Percentiles rank a stretch among this genome's conserved stretches.
Evolutionary conservation across 2,888 invertebrate species (phyloP).

Genomic region (Drosophila leonis): DNA sequence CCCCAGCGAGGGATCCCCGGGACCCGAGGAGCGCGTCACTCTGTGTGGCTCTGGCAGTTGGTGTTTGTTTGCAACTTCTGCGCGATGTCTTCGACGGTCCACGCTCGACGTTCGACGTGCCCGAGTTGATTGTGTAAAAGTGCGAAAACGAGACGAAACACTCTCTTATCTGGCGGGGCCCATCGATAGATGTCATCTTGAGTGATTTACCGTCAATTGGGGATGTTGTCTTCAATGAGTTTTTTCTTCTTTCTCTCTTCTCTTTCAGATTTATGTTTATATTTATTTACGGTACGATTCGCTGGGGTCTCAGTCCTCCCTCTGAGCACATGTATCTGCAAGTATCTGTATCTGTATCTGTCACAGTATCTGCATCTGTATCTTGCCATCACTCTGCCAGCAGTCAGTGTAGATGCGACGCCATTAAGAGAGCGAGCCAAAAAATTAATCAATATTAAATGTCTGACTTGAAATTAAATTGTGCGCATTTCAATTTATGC

Average conservation of each 20-base stretch:
- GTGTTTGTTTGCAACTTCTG: conserved; percentile 45
- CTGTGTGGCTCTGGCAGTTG: conserved; percentile 28
- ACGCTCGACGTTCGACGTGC: conserved; percentile 46
- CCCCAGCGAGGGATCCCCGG: conserved; percentile 28
- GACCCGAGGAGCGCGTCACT: conserved; percentile 18
- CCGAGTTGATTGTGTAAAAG: conserved; percentile 76
- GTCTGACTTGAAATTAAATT: conserved; percentile 63
- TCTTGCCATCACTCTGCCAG: conserved; percentile 57
- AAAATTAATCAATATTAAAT: conserved; percentile 76
- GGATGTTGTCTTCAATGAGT: conserved; percentile 80
- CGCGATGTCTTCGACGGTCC: conserved; percentile 49
- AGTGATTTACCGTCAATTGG: conserved; percentile 84
- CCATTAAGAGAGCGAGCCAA: conserved; percentile 57
- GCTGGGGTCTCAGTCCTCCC: conserved; percentile 44
- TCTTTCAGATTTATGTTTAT: conserved; percentile 76
- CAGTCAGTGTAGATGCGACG: conserved; percentile 41
- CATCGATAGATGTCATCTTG: conserved; percentile 84
- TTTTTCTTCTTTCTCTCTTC: conserved; percentile 31
- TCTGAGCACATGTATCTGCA: conserved; percentile 37
- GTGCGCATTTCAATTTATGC: conserved; percentile 57
- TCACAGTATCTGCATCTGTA: conserved; percentile 40
- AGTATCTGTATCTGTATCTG: conserved; percentile 25
- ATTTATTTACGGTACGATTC: conserved; percentile 76
- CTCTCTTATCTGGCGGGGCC: conserved; percentile 79
- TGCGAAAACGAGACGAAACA: conserved; percentile 82